These are phyloP conservation scores for Bilobella aurantiaca DNA, from an alignment of 1,140 invertebrate genomes.

Conservation along the genomic window DNA sequence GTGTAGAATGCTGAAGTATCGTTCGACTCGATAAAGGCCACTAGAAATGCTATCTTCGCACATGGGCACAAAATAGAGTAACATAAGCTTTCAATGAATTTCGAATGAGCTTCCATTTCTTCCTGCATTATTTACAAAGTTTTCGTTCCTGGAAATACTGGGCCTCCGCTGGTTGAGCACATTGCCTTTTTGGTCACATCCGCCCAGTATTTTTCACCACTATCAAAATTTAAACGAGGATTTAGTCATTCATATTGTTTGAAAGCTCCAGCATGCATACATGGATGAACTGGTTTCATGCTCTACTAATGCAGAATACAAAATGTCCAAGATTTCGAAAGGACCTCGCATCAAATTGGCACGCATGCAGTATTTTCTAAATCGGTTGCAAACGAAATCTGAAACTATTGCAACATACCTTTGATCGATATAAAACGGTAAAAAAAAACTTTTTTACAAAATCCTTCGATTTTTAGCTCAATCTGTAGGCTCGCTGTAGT, in stretches of 20 bases:
- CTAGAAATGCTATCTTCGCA: neutral
- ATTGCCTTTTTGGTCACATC: constrained; percentile 15
- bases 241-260: neutral
- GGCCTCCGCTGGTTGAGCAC: constrained; percentile 15
- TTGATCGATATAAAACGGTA: too few species aligned
- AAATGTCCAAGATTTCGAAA: too few species aligned
- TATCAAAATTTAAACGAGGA: constrained; percentile 5
- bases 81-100: constrained; percentile 29
- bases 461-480: too few species aligned
- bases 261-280: neutral
- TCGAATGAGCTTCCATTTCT: constrained; percentile 19
- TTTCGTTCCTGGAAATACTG: neutral
- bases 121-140: constrained; percentile 26
- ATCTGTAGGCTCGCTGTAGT: too few species aligned
- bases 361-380: too few species aligned
- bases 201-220: constrained; percentile 15
- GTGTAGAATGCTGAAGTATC: too few species aligned
- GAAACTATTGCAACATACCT: too few species aligned
- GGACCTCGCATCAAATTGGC: too few species aligned
- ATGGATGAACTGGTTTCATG: neutral
- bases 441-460: too few species aligned
- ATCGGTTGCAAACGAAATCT: too few species aligned
- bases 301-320: too few species aligned
- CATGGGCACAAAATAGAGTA: neutral
- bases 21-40: too few species aligned